Conservation (phyloP, 1,140 invertebrate genomes). For the Alviniconcha marisindica region DNA sequence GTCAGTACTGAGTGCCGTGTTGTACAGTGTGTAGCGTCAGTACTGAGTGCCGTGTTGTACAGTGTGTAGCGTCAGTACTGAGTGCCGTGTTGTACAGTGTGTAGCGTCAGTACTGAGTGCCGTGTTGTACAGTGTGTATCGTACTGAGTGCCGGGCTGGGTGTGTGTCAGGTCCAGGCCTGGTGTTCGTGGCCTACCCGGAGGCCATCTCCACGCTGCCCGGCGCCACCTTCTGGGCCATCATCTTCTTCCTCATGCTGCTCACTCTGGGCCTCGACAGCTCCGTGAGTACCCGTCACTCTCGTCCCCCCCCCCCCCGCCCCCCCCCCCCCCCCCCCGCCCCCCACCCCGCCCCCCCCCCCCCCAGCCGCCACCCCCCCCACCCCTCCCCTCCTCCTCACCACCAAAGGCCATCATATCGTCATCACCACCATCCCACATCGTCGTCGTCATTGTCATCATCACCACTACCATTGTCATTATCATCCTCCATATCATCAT, state of each 20-base stretch:
- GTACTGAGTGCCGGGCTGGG: neutral
- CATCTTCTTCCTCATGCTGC: conserved; percentile 96
- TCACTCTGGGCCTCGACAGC: conserved; percentile 93
- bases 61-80: too few species aligned
- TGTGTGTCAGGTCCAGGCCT: conserved; percentile 84
- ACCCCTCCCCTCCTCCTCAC: neutral
- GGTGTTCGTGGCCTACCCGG: conserved; percentile 91
- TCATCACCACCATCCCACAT: neutral
- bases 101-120: too few species aligned
- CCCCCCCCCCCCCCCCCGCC: neutral
- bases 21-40: too few species aligned
- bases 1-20: too few species aligned
- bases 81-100: too few species aligned
- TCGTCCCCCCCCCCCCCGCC: neutral
- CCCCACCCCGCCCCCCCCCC: too few species aligned
- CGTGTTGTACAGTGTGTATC: too few species aligned
- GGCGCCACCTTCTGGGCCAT: conserved; percentile 92
- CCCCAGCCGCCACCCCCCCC: neutral
- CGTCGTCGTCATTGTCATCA: neutral
- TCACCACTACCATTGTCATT: neutral
- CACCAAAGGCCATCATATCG: neutral
- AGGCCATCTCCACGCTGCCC: conserved; percentile 91
- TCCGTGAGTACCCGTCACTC: conserved; percentile 81
- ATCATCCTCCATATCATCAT: neutral
- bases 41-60: too few species aligned